phyloP scores from a whole-genome alignment of 2,888 invertebrate species.

The Tanypteryx hageni region DNA sequence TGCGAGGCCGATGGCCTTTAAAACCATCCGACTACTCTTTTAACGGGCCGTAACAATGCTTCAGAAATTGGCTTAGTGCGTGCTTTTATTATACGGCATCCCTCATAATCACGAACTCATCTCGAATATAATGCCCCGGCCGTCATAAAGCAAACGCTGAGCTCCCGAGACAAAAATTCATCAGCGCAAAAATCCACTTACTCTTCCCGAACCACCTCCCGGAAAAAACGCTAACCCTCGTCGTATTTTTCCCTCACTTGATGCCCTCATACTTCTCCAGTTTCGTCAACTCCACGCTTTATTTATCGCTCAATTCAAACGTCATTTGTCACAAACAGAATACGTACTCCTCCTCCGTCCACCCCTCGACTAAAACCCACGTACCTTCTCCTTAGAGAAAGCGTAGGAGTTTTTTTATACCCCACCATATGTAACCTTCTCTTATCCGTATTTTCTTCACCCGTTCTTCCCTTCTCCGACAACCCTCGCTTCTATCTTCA shows the following conservation, averaged over 20 bases:
- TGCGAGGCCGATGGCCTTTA: conserved; percentile 17
- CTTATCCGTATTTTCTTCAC: too few relatives aligned
- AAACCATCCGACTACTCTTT: conserved; percentile 37
- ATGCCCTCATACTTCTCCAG: conserved; percentile 33
- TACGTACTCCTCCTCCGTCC: neutral
- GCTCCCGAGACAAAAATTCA: conserved; percentile 57
- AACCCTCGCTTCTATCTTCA: too few relatives aligned
- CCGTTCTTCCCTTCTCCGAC: too few relatives aligned
- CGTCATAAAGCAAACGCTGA: conserved; percentile 42
- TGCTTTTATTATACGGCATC: conserved; percentile 50
- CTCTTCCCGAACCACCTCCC: neutral
- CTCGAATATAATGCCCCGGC: conserved; percentile 41
- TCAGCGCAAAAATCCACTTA: conserved; percentile 51
- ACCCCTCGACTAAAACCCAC: neutral
- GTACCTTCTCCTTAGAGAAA: neutral
- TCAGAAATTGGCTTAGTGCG: conserved; percentile 49
- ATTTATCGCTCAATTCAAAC: conserved; percentile 59
- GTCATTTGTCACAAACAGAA: conserved; percentile 58
- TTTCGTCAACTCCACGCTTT: conserved; percentile 55
- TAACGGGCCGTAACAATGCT: conserved; percentile 53
- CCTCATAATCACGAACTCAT: conserved; percentile 60
- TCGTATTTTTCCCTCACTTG: neutral
- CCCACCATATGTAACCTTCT: too few relatives aligned
- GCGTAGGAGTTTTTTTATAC: too few relatives aligned
- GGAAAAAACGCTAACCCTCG: neutral